These are phyloP conservation scores for Liparis tanakae DNA, from an alignment of 2,797 vertebrate species.

Conservation along the genomic window DNA sequence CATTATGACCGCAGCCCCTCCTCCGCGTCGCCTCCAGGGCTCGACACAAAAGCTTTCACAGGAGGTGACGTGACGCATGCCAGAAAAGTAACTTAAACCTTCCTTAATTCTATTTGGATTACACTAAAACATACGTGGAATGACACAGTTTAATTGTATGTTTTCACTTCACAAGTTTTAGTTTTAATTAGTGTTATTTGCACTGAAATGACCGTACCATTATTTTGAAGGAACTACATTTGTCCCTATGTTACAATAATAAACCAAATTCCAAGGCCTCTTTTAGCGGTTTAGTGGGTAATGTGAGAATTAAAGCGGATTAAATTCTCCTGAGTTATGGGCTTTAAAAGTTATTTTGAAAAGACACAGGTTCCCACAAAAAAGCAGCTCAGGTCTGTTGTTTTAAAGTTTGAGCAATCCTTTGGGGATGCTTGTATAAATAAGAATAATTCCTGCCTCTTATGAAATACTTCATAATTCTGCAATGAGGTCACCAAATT, in stretches of 20 bases:
- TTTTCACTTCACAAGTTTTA: conserved; percentile 39
- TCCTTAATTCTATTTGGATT: conserved; percentile 40
- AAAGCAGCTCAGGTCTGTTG: conserved; percentile 87
- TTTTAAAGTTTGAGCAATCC: conserved; percentile 83
- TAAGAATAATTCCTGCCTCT: conserved; percentile 89
- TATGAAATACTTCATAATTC: conserved; percentile 90
- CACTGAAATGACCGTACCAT: conserved; percentile 41
- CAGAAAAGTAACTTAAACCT: conserved; percentile 38
- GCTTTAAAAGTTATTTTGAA: conserved; percentile 75
- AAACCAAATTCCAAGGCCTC: conserved; percentile 42
- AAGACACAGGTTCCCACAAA: conserved; percentile 84
- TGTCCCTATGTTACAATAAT: conserved; percentile 55
- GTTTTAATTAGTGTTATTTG: conserved; percentile 48
- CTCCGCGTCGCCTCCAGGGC: conserved; percentile 43
- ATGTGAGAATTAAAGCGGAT: conserved; percentile 67
- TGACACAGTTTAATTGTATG: conserved; percentile 5
- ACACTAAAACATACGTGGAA: conserved; percentile 19
- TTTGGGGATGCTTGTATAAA: conserved; percentile 90
- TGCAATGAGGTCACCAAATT: conserved; percentile 92
- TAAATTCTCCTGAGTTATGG: conserved; percentile 73
- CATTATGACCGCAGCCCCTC: conserved; percentile 46
- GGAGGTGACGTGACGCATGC: conserved; percentile 32
- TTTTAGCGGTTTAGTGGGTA: conserved; percentile 58
- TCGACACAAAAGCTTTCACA: conserved; percentile 40
- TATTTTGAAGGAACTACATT: conserved; percentile 52